Base-by-base conservation (phyloP, 2,113 vertebrate species). In the Tupaia chinensis region DNA sequence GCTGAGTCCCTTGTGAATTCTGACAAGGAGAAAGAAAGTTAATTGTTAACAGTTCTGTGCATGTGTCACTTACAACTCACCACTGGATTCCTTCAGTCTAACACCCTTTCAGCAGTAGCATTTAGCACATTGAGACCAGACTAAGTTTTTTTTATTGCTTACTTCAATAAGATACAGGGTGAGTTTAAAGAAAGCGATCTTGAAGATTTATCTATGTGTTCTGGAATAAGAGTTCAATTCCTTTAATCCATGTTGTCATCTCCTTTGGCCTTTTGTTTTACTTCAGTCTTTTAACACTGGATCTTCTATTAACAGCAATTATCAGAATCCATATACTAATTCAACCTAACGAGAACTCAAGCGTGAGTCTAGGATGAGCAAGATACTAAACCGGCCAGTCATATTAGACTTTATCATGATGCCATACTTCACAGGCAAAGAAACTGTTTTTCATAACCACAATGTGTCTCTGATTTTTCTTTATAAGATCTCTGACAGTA, bases 41-140 rank as follows among this genome's bases (percentile, higher is more conserved):
- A 98, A 98, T 97, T 97, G 97, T 95, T 97, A 97, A 94, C 97
- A 98, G 98, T 91, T 86, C 96, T 70, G 0, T 80, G 61, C 89
- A 53, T 97, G 97, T 98, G 97, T 96, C 91, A 94, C 97, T 89
- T 96, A 96, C 94, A 96, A 68, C 89, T 96, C 92, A 90, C 97
- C 94, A 78, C 97, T 97, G 97, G 97, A 87, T 97, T 97, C 97
- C 96, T 97, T 98, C 98, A 97, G 93, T 74, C 91, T 94, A 92
- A 98, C 98, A 98, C 97, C 92, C 97, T 96, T 96, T 96, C 96
- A 97, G 98, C 94, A 66, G 95, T 92, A 97, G 96, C 84, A 3
- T 94, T 96, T 87, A 74, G 87, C 92, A 89, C 92, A 44, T 65
- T 12, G 16, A 91, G 94, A 96, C 88, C 94, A 97, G 96, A 82